phyloP scores from a whole-genome alignment of 2,797 vertebrate species.

The Sebastes miniatus region DNA sequence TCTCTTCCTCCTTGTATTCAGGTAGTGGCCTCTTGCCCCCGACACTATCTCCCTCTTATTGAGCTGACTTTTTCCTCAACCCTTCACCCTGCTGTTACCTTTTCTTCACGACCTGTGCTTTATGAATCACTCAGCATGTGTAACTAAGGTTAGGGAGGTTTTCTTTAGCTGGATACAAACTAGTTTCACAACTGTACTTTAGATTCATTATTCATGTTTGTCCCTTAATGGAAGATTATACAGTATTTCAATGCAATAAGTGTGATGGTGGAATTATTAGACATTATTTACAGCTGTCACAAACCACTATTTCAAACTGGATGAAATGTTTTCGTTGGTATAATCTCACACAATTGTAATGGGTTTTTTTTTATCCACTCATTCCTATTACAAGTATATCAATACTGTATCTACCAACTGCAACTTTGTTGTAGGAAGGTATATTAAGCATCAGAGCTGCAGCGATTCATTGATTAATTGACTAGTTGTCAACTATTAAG shows the following conservation, averaged over 20 bases:
- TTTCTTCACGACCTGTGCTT: background rate
- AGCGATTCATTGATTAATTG: no score
- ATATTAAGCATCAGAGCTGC: no score
- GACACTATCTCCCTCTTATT: background rate
- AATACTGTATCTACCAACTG: background rate
- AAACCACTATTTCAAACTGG: background rate
- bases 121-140: background rate
- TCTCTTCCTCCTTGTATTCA: constrained; percentile 11
- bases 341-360: background rate
- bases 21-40: background rate
- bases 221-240: background rate
- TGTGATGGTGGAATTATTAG: background rate
- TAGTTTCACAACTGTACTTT: background rate
- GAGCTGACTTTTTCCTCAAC: constrained; percentile 4
- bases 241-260: background rate
- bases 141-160: background rate
- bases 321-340: background rate
- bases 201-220: background rate
- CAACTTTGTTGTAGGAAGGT: background rate
- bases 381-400: background rate
- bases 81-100: background rate
- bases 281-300: background rate
- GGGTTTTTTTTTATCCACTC: background rate
- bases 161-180: background rate
- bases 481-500: no score